Evolutionary conservation across 2,888 invertebrate species (phyloP).

Genomic region (Drosophila kokeensis): DNA sequence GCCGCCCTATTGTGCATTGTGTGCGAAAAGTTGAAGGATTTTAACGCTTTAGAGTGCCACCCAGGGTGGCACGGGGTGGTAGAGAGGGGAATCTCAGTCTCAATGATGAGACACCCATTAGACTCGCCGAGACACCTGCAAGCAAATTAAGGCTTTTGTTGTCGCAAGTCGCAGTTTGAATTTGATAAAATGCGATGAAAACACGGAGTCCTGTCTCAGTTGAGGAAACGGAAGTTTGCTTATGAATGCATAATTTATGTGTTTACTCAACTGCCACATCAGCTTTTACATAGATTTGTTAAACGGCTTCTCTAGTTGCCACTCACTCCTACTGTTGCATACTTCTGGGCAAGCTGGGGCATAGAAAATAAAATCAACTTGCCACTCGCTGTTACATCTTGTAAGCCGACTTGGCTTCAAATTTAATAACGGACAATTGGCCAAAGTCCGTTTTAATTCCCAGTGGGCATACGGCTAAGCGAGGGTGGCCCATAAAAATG

Average conservation of each 20-base stretch:
- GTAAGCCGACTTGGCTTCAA: constrained; percentile 22
- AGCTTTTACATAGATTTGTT: background rate
- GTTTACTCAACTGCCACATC: constrained; percentile 10
- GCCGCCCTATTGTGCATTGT: constrained; percentile 40
- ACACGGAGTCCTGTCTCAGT: constrained; percentile 20
- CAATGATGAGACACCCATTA: constrained; percentile 62
- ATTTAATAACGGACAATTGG: constrained; percentile 39
- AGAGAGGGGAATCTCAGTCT: constrained; percentile 15
- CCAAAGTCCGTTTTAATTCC: constrained; percentile 15
- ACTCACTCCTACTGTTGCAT: constrained; percentile 24
- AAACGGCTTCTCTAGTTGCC: background rate
- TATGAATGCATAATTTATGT: constrained; percentile 32
- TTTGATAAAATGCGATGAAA: constrained; percentile 12
- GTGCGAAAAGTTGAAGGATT: constrained; percentile 79
- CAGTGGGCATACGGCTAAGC: constrained; percentile 11
- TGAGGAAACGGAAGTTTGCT: constrained; percentile 8
- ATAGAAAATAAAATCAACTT: background rate
- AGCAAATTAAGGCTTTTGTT: constrained; percentile 66
- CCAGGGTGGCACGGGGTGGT: background rate
- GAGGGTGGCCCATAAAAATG: constrained; percentile 59
- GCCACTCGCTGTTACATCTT: background rate
- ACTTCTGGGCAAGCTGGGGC: constrained; percentile 28
- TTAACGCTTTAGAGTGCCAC: constrained; percentile 69
- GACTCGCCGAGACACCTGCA: constrained; percentile 66
- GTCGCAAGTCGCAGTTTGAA: constrained; percentile 7